phyloP scores from a whole-genome alignment of 2,888 invertebrate genomes.

The Oligia fasciuncula region DNA sequence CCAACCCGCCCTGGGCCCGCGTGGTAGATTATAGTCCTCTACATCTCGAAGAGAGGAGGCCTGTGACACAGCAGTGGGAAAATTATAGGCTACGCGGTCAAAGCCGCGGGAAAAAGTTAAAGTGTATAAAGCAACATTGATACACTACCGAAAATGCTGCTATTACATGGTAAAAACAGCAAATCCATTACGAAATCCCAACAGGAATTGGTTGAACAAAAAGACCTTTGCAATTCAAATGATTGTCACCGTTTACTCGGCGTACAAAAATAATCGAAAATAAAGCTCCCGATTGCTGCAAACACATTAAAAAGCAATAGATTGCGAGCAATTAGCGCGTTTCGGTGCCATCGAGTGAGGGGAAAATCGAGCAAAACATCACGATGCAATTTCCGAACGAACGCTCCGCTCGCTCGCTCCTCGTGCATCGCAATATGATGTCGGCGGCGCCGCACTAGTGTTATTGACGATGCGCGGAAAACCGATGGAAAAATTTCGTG shows the following conservation, averaged over 20 bases:
- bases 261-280: slow-evolving; percentile 71
- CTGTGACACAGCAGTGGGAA: not conserved
- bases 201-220: slow-evolving; percentile 33
- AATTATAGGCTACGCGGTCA: not conserved
- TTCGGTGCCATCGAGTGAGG: slow-evolving; percentile 61
- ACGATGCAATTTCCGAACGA: slow-evolving; percentile 77
- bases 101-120: not conserved
- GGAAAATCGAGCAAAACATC: slow-evolving; percentile 71
- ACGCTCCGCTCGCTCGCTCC: slow-evolving; percentile 53
- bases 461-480: slow-evolving; percentile 43
- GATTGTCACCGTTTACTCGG: slow-evolving; percentile 67
- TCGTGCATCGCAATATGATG: slow-evolving; percentile 60
- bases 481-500: slow-evolving; percentile 30
- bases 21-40: not conserved
- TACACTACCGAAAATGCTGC: not conserved
- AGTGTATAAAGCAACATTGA: not conserved
- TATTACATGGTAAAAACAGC: slow-evolving; percentile 27
- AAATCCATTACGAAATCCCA: slow-evolving; percentile 49
- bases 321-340: slow-evolving; percentile 84
- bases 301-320: slow-evolving; percentile 85
- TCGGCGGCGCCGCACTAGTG: slow-evolving; percentile 41
- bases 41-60: not conserved
- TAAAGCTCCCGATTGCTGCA: slow-evolving; percentile 72
- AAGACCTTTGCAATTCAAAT: slow-evolving; percentile 66
- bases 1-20: not conserved